A percentile compares a stretch with the other conserved stretches of the same genome.
Evolutionary conservation across 2,797 vertebrate genomes (phyloP).

Genomic region (Todus mexicanus): DNA sequence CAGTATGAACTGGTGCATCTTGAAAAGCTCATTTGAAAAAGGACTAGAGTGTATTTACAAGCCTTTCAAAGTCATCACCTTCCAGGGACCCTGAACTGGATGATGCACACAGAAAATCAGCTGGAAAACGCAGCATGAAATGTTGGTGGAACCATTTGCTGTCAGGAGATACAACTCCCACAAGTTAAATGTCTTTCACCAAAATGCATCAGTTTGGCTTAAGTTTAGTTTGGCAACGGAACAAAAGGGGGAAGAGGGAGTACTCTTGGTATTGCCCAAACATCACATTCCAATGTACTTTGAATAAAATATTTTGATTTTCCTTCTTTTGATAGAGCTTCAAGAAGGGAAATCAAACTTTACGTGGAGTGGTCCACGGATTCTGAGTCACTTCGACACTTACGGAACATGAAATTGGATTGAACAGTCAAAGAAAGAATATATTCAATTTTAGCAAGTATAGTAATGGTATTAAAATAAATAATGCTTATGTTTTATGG

Average conservation of each 20-base stretch:
- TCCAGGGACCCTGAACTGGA: not conserved
- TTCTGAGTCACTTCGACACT: not conserved
- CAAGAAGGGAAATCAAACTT: not conserved
- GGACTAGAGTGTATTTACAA: not conserved
- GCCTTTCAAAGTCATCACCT: not conserved
- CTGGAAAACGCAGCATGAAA: not conserved
- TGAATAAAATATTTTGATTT: not conserved
- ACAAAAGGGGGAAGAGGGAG: not conserved
- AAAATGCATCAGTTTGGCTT: not conserved
- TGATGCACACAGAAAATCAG: not conserved
- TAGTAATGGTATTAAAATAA: not conserved
- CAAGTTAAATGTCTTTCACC: not conserved
- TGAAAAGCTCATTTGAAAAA: not conserved
- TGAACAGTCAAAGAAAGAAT: not conserved
- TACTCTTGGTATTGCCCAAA: not conserved
- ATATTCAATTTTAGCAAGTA: not conserved
- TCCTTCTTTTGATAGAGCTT: not conserved
- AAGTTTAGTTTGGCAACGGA: not conserved
- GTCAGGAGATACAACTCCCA: not conserved
- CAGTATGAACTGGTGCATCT: not conserved
- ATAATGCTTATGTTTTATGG: not conserved
- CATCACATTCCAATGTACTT: not conserved
- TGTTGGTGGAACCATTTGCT: not conserved
- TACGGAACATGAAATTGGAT: not conserved
- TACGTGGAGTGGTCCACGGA: not conserved